phyloP scores from a whole-genome alignment of 2,797 vertebrate genomes.

The Pseudocheirus occidentalis region DNA sequence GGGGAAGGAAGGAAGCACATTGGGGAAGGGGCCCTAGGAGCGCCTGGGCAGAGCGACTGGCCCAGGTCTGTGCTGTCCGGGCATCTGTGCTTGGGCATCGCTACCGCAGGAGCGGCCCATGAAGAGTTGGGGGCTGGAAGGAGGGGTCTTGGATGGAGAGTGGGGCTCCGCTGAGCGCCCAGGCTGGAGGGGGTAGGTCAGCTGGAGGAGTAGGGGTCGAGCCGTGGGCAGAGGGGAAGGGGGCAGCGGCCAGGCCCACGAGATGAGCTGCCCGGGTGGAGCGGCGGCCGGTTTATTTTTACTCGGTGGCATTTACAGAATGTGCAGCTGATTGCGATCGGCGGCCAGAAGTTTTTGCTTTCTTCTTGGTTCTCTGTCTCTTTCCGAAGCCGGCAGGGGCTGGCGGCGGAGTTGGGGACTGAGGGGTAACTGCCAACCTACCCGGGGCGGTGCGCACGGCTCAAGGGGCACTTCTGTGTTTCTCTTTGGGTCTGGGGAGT shows the following conservation, averaged over 20 bases:
- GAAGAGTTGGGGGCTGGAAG: background rate
- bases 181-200: slow-evolving; percentile 13
- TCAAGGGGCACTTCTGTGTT: slow-evolving; percentile 26
- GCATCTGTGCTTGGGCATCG: slow-evolving; percentile 44
- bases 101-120: background rate
- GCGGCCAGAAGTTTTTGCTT: slow-evolving; percentile 82
- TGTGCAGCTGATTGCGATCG: slow-evolving; percentile 85
- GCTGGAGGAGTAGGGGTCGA: slow-evolving; percentile 19
- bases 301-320: slow-evolving; percentile 85
- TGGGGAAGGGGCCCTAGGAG: slow-evolving; percentile 19
- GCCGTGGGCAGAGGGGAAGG: slow-evolving; percentile 15
- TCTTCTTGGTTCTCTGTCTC: slow-evolving; percentile 65
- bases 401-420: slow-evolving; percentile 42
- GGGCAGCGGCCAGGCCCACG: slow-evolving; percentile 59
- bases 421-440: slow-evolving; percentile 54
- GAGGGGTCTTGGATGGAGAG: background rate
- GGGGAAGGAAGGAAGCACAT: background rate
- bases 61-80: background rate
- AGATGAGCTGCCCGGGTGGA: slow-evolving; percentile 69
- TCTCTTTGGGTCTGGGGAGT: background rate
- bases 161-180: slow-evolving; percentile 53
- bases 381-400: slow-evolving; percentile 59
- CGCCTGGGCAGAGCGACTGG: background rate
- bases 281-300: slow-evolving; percentile 84
- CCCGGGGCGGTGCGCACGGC: background rate